Evolutionary conservation across 1,140 invertebrate species (phyloP).

Genomic region (Daktulosphaira vitifoliae): DNA sequence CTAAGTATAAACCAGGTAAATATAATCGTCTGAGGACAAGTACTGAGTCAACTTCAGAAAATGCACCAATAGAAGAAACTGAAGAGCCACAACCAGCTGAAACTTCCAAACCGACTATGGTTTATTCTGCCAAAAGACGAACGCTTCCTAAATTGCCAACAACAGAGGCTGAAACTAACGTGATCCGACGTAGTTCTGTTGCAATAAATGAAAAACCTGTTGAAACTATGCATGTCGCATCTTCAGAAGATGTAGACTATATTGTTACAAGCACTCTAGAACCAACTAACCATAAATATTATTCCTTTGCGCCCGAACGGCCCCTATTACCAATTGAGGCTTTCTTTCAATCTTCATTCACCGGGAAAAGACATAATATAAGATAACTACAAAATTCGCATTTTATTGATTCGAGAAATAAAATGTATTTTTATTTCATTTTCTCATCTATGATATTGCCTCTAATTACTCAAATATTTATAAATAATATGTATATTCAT

Average conservation of each 20-base stretch:
- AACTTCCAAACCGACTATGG: conserved; percentile 35
- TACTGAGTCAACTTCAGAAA: conserved; percentile 34
- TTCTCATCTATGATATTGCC: too few relatives aligned
- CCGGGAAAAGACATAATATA: neutral
- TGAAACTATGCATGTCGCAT: neutral
- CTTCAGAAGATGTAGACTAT: conserved; percentile 10
- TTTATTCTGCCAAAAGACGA: conserved; percentile 39
- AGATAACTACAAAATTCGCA: too few relatives aligned
- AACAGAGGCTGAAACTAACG: neutral
- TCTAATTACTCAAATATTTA: too few relatives aligned
- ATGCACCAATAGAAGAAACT: conserved; percentile 18
- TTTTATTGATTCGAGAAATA: too few relatives aligned
- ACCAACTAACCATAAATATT: neutral
- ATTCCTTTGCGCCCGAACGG: conserved; percentile 45
- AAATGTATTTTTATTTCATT: too few relatives aligned
- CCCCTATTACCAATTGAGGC: conserved; percentile 49
- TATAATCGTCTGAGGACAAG: conserved; percentile 40
- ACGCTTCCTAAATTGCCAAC: conserved; percentile 32
- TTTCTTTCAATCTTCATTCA: conserved; percentile 44
- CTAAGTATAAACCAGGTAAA: conserved; percentile 39
- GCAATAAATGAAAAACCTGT: neutral
- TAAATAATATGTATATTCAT: too few relatives aligned
- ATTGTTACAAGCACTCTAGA: neutral
- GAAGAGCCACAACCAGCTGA: conserved; percentile 17
- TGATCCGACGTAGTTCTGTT: neutral